Evolutionary conservation across 2,888 invertebrate species (phyloP).

Genomic region (Coleophora deauratella): DNA sequence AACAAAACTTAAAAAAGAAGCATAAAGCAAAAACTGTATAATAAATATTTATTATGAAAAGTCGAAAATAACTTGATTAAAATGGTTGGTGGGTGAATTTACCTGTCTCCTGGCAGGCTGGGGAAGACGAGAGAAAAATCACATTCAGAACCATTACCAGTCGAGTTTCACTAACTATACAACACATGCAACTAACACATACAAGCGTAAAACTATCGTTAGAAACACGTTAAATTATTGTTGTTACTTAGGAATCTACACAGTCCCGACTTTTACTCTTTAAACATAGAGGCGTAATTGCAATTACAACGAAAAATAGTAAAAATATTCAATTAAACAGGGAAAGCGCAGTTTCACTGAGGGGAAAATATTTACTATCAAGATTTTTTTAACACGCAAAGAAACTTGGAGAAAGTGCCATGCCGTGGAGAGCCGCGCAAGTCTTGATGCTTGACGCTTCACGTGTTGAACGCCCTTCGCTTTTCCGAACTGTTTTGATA

Average conservation of each 20-base stretch:
- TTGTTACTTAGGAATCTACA: slow-evolving; percentile 34
- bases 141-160: slow-evolving; percentile 72
- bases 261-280: slow-evolving; percentile 38
- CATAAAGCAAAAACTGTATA: neutral
- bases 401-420: slow-evolving; percentile 29
- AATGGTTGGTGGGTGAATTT: slow-evolving; percentile 37
- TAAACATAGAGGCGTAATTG: slow-evolving; percentile 44
- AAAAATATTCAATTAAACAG: slow-evolving; percentile 59
- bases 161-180: slow-evolving; percentile 53
- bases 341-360: slow-evolving; percentile 65
- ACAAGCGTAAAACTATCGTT: slow-evolving; percentile 13
- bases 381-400: slow-evolving; percentile 72
- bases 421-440: slow-evolving; percentile 1
- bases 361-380: slow-evolving; percentile 45
- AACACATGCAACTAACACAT: slow-evolving; percentile 46
- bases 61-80: slow-evolving; percentile 14
- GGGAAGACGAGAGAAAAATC: slow-evolving; percentile 71
- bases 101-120: slow-evolving; percentile 76
- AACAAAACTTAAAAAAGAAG: slow-evolving; percentile 12
- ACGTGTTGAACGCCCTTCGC: slow-evolving; percentile 32
- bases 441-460: slow-evolving; percentile 10
- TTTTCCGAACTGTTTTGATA: slow-evolving; percentile 1
- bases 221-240: slow-evolving; percentile 13
- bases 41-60: slow-evolving; percentile 14
- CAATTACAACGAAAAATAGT: slow-evolving; percentile 53